phyloP scores from a whole-genome alignment of 2,113 vertebrate species.

The Oryzias melastigma region DNA sequence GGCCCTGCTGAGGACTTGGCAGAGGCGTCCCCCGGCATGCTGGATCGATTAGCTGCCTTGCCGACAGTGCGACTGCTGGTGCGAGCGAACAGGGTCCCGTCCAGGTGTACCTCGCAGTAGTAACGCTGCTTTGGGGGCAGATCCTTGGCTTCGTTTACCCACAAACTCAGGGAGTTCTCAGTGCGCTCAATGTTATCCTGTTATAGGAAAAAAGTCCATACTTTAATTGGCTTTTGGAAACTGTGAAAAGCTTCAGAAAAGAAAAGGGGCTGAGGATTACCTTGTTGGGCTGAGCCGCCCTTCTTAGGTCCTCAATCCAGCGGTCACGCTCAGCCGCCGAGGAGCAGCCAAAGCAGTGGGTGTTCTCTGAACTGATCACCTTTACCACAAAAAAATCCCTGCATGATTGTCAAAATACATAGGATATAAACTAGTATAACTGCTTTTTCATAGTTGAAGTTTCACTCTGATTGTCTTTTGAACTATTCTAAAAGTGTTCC shows the following conservation, averaged over 20 bases:
- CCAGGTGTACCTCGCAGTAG: conserved; percentile 86
- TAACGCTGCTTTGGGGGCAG: conserved; percentile 79
- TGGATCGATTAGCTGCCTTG: conserved; percentile 65
- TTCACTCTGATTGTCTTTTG: too few species aligned
- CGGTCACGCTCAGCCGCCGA: conserved; percentile 89
- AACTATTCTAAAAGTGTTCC: too few species aligned
- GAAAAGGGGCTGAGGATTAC: conserved; percentile 55
- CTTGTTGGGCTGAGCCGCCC: conserved; percentile 87
- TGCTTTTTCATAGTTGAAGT: too few species aligned
- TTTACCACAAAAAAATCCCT: conserved; percentile 42
- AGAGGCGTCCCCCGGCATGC: conserved; percentile 62
- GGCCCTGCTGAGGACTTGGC: conserved; percentile 37
- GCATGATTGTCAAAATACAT: background rate
- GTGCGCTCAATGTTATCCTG: conserved; percentile 88
- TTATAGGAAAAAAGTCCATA: background rate
- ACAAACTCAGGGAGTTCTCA: conserved; percentile 86
- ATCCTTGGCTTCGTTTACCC: conserved; percentile 91
- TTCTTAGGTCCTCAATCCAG: conserved; percentile 90
- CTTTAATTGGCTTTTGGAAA: background rate
- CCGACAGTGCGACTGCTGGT: conserved; percentile 78
- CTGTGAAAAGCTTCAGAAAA: background rate
- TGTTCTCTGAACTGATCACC: conserved; percentile 85
- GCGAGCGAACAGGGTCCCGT: conserved; percentile 85
- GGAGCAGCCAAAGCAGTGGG: conserved; percentile 86
- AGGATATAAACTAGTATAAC: too few species aligned